phyloP scores from a whole-genome alignment of 2,797 vertebrate genomes.

The Clarias pachynema region DNA sequence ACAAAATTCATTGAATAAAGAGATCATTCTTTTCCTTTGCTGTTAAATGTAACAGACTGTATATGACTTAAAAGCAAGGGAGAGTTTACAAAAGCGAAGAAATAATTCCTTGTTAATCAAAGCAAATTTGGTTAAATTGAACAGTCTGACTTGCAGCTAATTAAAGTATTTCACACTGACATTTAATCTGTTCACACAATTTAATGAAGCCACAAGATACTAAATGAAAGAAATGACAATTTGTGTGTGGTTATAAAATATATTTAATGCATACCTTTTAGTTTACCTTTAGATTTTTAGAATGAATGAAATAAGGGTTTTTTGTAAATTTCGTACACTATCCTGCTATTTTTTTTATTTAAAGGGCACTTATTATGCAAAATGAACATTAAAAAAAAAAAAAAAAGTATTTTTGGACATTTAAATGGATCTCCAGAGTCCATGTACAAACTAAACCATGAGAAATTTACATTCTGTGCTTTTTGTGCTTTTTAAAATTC shows the following conservation, averaged over 20 bases:
- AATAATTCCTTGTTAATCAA: not conserved
- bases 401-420: too few relatives aligned
- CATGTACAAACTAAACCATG: too few relatives aligned
- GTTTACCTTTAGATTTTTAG: not conserved
- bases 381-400: too few relatives aligned
- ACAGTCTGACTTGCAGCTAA: not conserved
- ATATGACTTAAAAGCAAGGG: not conserved
- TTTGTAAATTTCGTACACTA: not conserved
- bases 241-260: not conserved
- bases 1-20: not conserved
- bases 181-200: not conserved
- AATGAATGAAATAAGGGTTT: not conserved
- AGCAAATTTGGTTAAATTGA: not conserved
- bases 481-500: too few relatives aligned
- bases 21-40: not conserved
- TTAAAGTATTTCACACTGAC: conserved; percentile 5
- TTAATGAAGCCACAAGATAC: too few relatives aligned
- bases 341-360: not conserved
- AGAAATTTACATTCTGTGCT: too few relatives aligned
- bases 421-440: too few relatives aligned
- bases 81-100: not conserved
- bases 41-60: not conserved
- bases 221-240: not conserved
- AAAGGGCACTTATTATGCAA: too few relatives aligned
- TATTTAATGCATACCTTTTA: not conserved